Conservation (phyloP, 2,797 vertebrate species). For the Siniperca undulata region DNA sequence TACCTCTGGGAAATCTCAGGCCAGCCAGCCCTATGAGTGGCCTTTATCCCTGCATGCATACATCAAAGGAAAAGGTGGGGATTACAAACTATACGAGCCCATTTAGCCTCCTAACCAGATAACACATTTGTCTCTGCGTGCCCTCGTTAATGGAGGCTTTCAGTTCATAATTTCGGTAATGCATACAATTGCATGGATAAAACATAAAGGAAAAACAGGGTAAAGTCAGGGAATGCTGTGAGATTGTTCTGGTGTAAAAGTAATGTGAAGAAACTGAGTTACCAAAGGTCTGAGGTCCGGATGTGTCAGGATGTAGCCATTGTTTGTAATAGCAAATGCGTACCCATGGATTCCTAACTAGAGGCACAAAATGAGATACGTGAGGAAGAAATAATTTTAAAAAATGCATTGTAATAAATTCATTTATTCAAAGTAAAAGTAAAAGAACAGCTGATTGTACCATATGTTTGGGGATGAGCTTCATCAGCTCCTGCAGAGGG, state of each 20-base stretch:
- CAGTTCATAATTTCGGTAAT: slow-evolving; percentile 60
- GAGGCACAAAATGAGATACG: slow-evolving; percentile 57
- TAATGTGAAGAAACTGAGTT: slow-evolving; percentile 72
- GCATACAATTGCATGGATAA: slow-evolving; percentile 62
- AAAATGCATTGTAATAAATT: slow-evolving; percentile 28
- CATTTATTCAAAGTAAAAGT: slow-evolving; percentile 34
- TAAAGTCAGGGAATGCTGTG: slow-evolving; percentile 68
- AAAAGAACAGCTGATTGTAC: slow-evolving; percentile 80
- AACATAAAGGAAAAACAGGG: slow-evolving; percentile 66
- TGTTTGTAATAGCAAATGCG: slow-evolving; percentile 97
- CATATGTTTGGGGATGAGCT: slow-evolving; percentile 98
- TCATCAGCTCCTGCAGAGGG: slow-evolving; percentile 97
- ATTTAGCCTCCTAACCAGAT: slow-evolving; percentile 77
- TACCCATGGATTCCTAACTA: slow-evolving; percentile 99
- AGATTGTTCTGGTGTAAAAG: slow-evolving; percentile 38
- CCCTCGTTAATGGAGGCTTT: slow-evolving; percentile 52
- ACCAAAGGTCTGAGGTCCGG: slow-evolving; percentile 97
- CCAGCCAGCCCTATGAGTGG: slow-evolving; percentile 88
- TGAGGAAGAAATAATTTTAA: slow-evolving; percentile 7
- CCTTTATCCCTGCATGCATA: slow-evolving; percentile 91
- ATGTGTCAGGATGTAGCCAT: slow-evolving; percentile 97
- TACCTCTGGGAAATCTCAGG: slow-evolving; percentile 88
- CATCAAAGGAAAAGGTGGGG: slow-evolving; percentile 89
- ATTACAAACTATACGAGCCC: slow-evolving; percentile 86
- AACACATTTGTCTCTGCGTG: slow-evolving; percentile 68